phyloP scores from a whole-genome alignment of 2,888 invertebrate genomes.

The Ophion ventricosus region DNA sequence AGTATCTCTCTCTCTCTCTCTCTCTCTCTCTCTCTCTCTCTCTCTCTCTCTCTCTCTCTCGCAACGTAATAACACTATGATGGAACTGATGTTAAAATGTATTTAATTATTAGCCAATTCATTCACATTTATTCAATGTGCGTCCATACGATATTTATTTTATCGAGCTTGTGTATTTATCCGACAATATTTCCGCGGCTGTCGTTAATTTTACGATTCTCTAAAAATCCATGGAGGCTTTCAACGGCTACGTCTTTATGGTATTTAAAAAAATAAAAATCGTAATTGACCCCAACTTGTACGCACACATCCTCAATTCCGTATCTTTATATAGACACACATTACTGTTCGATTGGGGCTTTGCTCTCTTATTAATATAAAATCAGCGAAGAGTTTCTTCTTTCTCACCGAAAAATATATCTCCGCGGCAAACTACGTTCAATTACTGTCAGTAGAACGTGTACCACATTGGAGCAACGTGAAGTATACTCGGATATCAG shows the following conservation, averaged over 20 bases:
- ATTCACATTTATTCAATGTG: neutral
- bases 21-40: conserved; percentile 7
- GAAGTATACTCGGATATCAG: conserved; percentile 6
- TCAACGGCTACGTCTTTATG: neutral
- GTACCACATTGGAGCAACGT: conserved; percentile 7
- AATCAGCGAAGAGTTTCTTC: conserved; percentile 18
- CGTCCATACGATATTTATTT: neutral
- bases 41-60: conserved; percentile 9
- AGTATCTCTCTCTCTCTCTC: conserved; percentile 14
- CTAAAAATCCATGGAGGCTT: neutral
- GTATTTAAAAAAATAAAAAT: neutral
- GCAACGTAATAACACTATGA: conserved; percentile 17
- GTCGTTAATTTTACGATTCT: neutral
- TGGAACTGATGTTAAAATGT: conserved; percentile 15
- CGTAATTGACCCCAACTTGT: neutral
- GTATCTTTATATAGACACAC: neutral
- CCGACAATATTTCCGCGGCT: neutral
- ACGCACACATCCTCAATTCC: neutral
- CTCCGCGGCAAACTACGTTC: conserved; percentile 40
- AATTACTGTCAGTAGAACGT: conserved; percentile 30
- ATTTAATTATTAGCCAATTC: conserved; percentile 19
- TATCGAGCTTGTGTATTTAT: neutral
- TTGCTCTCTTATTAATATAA: neutral
- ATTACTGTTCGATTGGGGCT: no score
- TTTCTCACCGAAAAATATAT: conserved; percentile 33